Evolutionary conservation across 2,113 vertebrate species (phyloP).

Genomic region (Megaleporinus macrocephalus): DNA sequence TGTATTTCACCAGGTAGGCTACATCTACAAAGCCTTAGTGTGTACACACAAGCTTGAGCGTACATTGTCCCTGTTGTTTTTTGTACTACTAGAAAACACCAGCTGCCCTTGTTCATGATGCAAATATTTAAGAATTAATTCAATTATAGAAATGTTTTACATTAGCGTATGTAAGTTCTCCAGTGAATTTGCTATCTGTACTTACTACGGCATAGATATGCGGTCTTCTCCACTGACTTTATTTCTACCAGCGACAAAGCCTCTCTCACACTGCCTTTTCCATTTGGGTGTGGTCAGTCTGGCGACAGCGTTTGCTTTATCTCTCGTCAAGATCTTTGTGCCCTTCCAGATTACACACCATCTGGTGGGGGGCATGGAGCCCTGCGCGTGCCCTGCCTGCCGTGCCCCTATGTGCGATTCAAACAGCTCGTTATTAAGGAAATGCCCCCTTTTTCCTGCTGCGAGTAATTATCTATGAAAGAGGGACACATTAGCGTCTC

Average conservation of each 20-base stretch:
- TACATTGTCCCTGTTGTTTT: too few relatives aligned
- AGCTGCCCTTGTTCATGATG: too few relatives aligned
- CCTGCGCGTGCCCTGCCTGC: constrained; percentile 37
- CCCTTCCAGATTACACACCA: constrained; percentile 72
- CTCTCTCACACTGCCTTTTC: neutral
- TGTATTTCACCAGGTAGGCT: too few relatives aligned
- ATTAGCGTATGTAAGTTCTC: too few relatives aligned
- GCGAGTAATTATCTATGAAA: constrained; percentile 79
- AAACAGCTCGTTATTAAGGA: constrained; percentile 72
- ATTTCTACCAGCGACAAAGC: neutral
- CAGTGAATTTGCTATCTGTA: too few relatives aligned
- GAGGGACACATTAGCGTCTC: constrained; percentile 69
- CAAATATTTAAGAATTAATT: too few relatives aligned
- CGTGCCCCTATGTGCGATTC: constrained; percentile 36
- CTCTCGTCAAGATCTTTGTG: constrained; percentile 59
- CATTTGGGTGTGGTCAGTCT: constrained; percentile 60
- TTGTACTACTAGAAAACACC: too few relatives aligned
- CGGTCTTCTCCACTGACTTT: neutral
- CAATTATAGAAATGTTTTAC: too few relatives aligned
- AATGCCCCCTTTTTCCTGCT: constrained; percentile 69
- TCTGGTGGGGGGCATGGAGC: constrained; percentile 69
- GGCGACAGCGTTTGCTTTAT: constrained; percentile 53
- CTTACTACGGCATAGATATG: too few relatives aligned
- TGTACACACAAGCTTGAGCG: too few relatives aligned
- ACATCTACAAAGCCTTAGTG: too few relatives aligned